Conservation (phyloP, 1,140 invertebrate genomes). For the Philopotamus ludificatus region DNA sequence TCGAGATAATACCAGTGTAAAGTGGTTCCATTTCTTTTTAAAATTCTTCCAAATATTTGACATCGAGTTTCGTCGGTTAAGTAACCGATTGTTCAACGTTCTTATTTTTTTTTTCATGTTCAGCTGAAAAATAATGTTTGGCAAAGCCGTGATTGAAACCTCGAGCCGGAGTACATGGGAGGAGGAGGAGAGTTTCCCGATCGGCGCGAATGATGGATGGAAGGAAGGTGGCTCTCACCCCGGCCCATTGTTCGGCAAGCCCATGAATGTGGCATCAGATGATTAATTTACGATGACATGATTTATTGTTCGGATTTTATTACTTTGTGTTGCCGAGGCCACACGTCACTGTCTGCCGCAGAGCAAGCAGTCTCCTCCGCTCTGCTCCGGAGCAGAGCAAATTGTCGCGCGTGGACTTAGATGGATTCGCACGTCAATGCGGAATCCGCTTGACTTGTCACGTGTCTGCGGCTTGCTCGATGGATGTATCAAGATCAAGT, state of each 20-base stretch:
- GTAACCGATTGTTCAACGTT: too few relatives aligned
- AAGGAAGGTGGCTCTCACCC: background rate
- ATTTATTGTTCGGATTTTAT: slow-evolving; percentile 35
- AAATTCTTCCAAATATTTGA: too few relatives aligned
- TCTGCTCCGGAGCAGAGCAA: too few relatives aligned
- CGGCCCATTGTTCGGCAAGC: background rate
- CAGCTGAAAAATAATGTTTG: background rate
- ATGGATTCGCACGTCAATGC: too few relatives aligned
- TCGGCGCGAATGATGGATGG: slow-evolving; percentile 30
- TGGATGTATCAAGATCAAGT: too few relatives aligned
- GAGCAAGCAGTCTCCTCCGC: background rate
- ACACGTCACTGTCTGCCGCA: background rate
- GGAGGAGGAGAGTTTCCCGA: slow-evolving; percentile 4
- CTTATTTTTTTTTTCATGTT: too few relatives aligned
- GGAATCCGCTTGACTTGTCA: too few relatives aligned
- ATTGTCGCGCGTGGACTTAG: too few relatives aligned
- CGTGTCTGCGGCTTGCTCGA: too few relatives aligned
- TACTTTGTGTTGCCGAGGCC: slow-evolving; percentile 9
- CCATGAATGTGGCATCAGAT: slow-evolving; percentile 25
- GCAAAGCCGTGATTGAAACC: background rate
- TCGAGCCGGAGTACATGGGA: background rate
- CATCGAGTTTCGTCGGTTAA: too few relatives aligned
- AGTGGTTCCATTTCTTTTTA: too few relatives aligned
- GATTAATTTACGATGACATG: slow-evolving; percentile 35
- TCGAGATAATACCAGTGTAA: too few relatives aligned